These are phyloP conservation scores for Cydia splendana DNA, from an alignment of 1,140 invertebrate genomes.

Conservation along the genomic window DNA sequence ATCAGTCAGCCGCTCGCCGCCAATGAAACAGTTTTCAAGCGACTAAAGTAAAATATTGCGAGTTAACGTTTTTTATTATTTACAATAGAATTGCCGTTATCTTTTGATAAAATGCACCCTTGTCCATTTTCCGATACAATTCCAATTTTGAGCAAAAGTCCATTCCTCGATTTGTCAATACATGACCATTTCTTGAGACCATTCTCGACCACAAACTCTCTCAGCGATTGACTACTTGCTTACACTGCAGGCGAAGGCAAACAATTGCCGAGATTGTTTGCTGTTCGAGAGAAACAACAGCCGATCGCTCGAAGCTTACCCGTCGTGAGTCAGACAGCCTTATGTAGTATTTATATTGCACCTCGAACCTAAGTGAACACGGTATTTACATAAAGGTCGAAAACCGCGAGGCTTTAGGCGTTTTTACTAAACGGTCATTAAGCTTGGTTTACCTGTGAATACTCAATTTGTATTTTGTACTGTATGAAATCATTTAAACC, in stretches of 20 bases:
- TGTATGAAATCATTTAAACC: neutral
- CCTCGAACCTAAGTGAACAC: constrained; percentile 24
- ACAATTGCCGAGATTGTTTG: constrained; percentile 14
- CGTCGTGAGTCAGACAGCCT: constrained; percentile 5
- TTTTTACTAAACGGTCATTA: constrained; percentile 1
- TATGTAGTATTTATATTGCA: constrained; percentile 26
- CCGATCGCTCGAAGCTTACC: constrained; percentile 7
- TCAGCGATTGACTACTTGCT: constrained; percentile 9
- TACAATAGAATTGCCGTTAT: no score
- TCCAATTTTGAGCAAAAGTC: neutral
- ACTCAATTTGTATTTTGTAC: constrained; percentile 19
- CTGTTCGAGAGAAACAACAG: constrained; percentile 4
- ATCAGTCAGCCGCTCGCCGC: no score
- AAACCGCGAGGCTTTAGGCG: constrained; percentile 11
- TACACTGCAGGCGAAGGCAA: constrained; percentile 7
- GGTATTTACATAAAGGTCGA: constrained; percentile 16
- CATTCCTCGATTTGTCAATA: neutral
- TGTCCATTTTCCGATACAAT: neutral
- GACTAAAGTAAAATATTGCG: no score
- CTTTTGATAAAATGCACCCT: neutral
- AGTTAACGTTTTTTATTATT: no score
- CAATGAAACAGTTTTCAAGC: no score
- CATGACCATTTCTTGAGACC: neutral
- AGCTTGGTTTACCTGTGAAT: neutral
- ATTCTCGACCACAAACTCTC: constrained; percentile 3